phyloP scores from a whole-genome alignment of 1,140 invertebrate species.

The Liolophura sinensis region DNA sequence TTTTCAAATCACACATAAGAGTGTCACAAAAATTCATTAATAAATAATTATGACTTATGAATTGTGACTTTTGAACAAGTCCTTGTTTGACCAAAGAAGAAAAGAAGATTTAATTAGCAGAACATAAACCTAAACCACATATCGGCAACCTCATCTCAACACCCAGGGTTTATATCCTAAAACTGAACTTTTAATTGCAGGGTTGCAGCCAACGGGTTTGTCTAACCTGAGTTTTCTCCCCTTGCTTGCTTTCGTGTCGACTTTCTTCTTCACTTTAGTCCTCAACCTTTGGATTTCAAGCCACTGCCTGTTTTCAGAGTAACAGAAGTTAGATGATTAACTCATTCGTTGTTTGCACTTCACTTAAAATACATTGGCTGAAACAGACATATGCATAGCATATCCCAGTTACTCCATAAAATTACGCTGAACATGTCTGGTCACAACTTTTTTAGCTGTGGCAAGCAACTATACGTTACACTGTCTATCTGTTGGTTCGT shows the following conservation, averaged over 20 bases:
- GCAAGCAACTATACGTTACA: too few species aligned
- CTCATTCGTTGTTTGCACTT: not conserved
- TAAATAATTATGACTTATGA: not conserved
- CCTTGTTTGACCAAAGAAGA: not conserved
- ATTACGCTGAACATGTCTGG: too few species aligned
- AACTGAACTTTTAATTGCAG: not conserved
- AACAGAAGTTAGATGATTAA: not conserved
- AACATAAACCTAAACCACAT: too few species aligned
- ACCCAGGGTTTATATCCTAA: too few species aligned
- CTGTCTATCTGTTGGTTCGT: too few species aligned
- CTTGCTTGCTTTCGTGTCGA: conserved; percentile 90
- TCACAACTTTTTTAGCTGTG: too few species aligned
- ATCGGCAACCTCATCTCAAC: too few species aligned
- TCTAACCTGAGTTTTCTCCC: conserved; percentile 74
- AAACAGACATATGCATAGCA: too few species aligned
- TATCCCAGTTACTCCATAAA: too few species aligned
- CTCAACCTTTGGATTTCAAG: conserved; percentile 88
- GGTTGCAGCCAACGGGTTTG: not conserved
- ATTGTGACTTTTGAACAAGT: not conserved
- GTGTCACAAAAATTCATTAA: too few species aligned
- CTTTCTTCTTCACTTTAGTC: conserved; percentile 79
- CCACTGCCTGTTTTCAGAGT: conserved; percentile 63
- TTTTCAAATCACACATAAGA: too few species aligned
- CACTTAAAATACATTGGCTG: too few species aligned
- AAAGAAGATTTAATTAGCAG: not conserved